phyloP scores from a whole-genome alignment of 2,888 invertebrate genomes.

The Caenorhabditis sinica region DNA sequence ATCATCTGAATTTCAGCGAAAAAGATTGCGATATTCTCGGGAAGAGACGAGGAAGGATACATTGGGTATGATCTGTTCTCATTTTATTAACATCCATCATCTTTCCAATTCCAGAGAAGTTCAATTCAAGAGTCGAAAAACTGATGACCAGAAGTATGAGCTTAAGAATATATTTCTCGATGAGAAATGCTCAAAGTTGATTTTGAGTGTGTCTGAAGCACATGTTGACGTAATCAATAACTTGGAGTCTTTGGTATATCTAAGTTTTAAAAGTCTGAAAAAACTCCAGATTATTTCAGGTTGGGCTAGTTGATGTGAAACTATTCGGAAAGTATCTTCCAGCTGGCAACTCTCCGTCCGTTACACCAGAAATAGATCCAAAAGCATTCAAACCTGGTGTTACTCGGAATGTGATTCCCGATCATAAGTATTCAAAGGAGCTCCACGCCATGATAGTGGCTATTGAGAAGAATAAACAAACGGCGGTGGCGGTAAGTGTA shows the following conservation, averaged over 20 bases:
- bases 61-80: constrained; percentile 50
- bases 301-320: constrained; percentile 72
- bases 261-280: background rate
- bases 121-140: constrained; percentile 63
- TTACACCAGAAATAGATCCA: constrained; percentile 13
- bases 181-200: constrained; percentile 60
- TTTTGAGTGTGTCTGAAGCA: constrained; percentile 57
- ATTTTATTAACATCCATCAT: background rate
- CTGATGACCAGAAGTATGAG: constrained; percentile 67
- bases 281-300: constrained; percentile 34
- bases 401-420: constrained; percentile 42
- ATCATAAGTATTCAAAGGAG: constrained; percentile 70
- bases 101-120: constrained; percentile 54
- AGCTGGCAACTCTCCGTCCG: constrained; percentile 29
- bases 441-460: constrained; percentile 62
- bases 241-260: constrained; percentile 55
- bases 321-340: constrained; percentile 69
- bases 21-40: constrained; percentile 59
- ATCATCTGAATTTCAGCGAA: constrained; percentile 46
- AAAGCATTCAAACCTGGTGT: constrained; percentile 40
- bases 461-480: constrained; percentile 71
- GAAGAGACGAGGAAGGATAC: constrained; percentile 45
- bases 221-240: constrained; percentile 65
- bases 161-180: constrained; percentile 75
- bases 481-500: constrained; percentile 62